A percentile compares a stretch with the other conserved stretches of the same genome.
phyloP scores from a whole-genome alignment of 2,113 vertebrate species.

The Picathartes gymnocephalus region DNA sequence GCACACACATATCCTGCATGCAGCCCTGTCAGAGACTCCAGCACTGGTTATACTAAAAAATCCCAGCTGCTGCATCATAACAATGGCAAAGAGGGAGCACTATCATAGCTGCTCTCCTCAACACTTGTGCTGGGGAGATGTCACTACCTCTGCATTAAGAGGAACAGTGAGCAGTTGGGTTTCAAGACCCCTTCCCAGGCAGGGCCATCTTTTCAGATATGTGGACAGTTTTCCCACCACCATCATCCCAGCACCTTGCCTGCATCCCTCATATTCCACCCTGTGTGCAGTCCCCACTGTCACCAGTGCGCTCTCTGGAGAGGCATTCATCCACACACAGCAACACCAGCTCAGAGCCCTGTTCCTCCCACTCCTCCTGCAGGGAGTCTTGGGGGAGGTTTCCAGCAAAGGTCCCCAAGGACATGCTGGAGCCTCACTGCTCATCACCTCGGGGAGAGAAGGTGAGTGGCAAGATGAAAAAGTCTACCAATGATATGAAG shows the following conservation, averaged over 20 bases:
- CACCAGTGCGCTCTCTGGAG: neutral
- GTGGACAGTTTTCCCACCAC: neutral
- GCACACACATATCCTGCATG: neutral
- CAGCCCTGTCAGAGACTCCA: neutral
- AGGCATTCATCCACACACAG: neutral
- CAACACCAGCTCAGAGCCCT: neutral
- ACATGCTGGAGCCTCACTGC: neutral
- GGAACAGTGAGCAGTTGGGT: neutral
- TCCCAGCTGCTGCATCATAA: rapidly evolving
- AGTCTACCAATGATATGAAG: neutral
- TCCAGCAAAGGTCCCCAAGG: neutral
- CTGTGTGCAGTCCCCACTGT: rapidly evolving
- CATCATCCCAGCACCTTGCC: neutral
- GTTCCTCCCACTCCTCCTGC: neutral
- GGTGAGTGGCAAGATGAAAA: neutral
- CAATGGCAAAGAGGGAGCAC: neutral
- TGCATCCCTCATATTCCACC: neutral
- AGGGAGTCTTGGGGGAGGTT: neutral
- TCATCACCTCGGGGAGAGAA: neutral
- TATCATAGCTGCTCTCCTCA: neutral
- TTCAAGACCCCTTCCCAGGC: neutral
- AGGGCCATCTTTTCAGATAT: neutral
- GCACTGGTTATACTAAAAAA: neutral
- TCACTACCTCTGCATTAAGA: neutral
- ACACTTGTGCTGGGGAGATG: neutral